phyloP scores from a whole-genome alignment of 2,797 vertebrate species.

The Micrastur ruficollis region DNA sequence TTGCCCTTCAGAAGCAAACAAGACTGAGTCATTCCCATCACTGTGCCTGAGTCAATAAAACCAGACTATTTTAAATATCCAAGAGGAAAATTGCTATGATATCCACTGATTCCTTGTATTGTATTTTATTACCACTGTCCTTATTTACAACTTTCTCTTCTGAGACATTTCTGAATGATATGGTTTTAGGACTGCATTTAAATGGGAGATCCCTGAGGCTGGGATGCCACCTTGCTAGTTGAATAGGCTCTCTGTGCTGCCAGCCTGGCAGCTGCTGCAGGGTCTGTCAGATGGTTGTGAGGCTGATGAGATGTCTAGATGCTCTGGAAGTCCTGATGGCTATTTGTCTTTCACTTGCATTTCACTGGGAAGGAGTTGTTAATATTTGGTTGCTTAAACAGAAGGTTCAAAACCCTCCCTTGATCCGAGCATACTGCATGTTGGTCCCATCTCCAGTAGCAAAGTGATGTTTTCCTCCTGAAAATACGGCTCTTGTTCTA shows the following conservation, averaged over 20 bases:
- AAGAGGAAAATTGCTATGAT: background rate
- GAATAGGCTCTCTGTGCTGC: background rate
- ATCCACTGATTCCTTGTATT: background rate
- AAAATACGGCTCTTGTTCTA: constrained; percentile 5
- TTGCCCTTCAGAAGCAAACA: background rate
- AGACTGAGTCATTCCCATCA: background rate
- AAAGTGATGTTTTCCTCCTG: background rate
- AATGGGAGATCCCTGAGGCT: background rate
- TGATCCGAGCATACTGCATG: background rate
- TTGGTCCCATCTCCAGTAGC: background rate
- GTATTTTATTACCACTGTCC: background rate
- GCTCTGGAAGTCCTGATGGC: background rate
- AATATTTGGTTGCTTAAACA: background rate
- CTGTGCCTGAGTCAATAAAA: background rate
- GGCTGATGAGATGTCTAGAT: background rate
- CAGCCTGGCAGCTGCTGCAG: background rate
- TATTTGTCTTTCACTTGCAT: constrained; percentile 21
- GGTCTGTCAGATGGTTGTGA: background rate
- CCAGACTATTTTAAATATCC: background rate
- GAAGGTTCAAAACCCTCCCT: background rate
- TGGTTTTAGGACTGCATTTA: background rate
- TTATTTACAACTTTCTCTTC: background rate
- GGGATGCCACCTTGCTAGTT: background rate
- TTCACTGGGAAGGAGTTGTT: background rate
- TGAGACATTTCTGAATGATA: background rate